Percentiles rank a stretch among this genome's conserved stretches.
These are phyloP conservation scores for Drosophila fulvimacula DNA, from an alignment of 2,888 invertebrate species.

Conservation along the genomic window DNA sequence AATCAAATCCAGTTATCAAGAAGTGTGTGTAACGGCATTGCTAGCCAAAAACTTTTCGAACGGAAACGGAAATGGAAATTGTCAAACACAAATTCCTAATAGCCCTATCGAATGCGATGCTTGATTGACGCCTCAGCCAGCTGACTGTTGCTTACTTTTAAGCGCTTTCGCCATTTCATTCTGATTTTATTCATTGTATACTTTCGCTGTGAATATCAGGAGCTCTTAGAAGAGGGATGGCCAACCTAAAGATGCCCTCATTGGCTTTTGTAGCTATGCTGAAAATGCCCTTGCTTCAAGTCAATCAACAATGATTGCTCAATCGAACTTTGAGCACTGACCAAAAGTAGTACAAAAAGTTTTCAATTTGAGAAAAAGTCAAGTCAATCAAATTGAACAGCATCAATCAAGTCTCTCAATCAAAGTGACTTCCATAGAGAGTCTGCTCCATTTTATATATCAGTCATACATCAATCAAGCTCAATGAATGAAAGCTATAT, in stretches of 20 bases:
- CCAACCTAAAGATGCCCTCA: not conserved
- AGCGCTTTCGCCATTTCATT: slow-evolving; percentile 8
- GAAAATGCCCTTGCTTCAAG: not conserved
- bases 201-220: slow-evolving; percentile 7
- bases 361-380: not conserved
- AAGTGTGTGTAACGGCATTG: slow-evolving; percentile 30
- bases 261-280: not conserved
- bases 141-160: slow-evolving; percentile 18
- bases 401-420: too few relatives aligned
- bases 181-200: slow-evolving; percentile 21
- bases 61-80: slow-evolving; percentile 56
- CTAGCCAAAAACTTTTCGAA: slow-evolving; percentile 19
- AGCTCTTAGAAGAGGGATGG: not conserved
- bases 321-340: too few relatives aligned
- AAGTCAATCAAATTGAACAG: not conserved
- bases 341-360: too few relatives aligned
- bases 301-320: not conserved
- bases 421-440: too few relatives aligned
- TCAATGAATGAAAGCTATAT: not conserved
- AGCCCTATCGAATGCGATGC: slow-evolving; percentile 26
- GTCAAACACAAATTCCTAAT: slow-evolving; percentile 43
- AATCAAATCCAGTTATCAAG: slow-evolving; percentile 29
- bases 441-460: not conserved
- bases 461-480: not conserved
- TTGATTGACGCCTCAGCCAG: slow-evolving; percentile 12